Base-by-base conservation (phyloP, 2,797 vertebrate species). In the Danionella dracula region DNA sequence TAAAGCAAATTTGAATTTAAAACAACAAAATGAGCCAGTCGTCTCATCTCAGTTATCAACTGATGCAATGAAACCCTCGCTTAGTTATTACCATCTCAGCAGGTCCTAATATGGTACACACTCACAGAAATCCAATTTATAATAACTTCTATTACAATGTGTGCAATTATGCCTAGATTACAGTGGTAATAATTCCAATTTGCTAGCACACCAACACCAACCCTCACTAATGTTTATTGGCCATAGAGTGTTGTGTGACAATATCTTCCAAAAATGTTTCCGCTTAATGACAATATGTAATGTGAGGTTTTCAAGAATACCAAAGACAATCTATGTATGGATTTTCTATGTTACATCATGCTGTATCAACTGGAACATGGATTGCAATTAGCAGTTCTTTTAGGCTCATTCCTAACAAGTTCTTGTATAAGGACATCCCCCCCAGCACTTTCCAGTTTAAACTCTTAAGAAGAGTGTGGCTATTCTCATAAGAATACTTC, bases 401-500 rank as follows among this genome's bases (percentile, higher is more conserved):
- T n/a, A n/a, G n/a, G 6, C 23, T 27, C 3, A 27, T 27, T 27
- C 23, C 23, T 27, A 27, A 3, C 23, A 27, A 27, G 3, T 27
- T 6, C 23, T n/a, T n/a, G n/a, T n/a, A n/a, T n/a, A n/a, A n/a
- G n/a, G n/a, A n/a, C n/a, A n/a, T n/a, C n/a, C n/a, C n/a, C n/a
- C n/a, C n/a, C n/a, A n/a, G n/a, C n/a, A n/a, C 76, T 78, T 78
- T 83, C 80, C 76, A 74, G 81, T 86, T 85, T 85, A 88, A 85
- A 86, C 46, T 79, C 81, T 84, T 88, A 78, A 84, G 73, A 68
- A 74, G 53, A 66, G 76, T 64, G 65, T 68, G 57, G 57, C 54
- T 74, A 31, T 71, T 58, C 63, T 62, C 56, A 49, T 71, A 46
- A 46, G 61, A 66, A 75, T 59, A 78, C 72, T 67, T 75, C 60